Conservation (phyloP, 2,797 vertebrate species). For the Pangasius krempfi region DNA sequence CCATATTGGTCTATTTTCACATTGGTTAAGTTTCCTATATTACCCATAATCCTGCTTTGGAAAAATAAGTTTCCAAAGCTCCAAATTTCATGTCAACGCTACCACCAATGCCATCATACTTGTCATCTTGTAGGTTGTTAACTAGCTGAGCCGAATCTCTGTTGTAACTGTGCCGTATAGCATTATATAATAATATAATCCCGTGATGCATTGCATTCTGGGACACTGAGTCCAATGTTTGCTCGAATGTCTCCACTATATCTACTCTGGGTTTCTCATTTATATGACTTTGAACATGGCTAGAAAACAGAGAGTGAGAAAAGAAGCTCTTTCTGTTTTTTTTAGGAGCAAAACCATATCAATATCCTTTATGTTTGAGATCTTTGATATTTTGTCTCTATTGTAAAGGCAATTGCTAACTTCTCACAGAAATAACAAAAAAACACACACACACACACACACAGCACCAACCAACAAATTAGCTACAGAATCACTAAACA, state of each 20-base stretch:
- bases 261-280: not conserved
- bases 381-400: not conserved
- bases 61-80: not conserved
- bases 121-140: no score
- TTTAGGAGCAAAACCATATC: no score
- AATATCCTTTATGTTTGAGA: not conserved
- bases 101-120: no score
- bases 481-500: not conserved
- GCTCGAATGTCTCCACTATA: not conserved
- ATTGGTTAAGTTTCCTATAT: not conserved
- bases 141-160: not conserved
- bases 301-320: not conserved
- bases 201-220: not conserved
- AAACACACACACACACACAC: not conserved
- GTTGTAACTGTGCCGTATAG: rapidly evolving
- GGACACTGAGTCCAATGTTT: not conserved
- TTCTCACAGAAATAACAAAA: not conserved
- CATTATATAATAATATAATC: no score
- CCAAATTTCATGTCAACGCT: not conserved
- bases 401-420: not conserved
- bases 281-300: not conserved
- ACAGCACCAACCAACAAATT: not conserved
- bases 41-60: conserved; percentile 4
- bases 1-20: not conserved
- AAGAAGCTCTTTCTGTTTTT: not conserved